Evolutionary conservation across 1,140 invertebrate genomes (phyloP).

Genomic region (Ganaspis sp.): DNA sequence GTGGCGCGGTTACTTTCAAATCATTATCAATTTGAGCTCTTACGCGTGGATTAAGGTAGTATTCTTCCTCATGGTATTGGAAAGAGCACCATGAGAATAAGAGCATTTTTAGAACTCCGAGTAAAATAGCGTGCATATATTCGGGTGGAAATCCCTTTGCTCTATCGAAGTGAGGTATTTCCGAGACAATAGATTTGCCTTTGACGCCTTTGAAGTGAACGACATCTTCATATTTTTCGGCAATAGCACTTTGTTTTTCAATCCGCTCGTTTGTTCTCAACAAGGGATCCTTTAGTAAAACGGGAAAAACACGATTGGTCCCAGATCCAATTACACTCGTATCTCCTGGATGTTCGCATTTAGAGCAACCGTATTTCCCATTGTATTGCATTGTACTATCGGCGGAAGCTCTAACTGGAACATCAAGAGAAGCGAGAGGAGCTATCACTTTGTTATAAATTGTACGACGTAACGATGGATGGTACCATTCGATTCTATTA

Average conservation of each 20-base stretch:
- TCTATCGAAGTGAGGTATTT: background rate
- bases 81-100: background rate
- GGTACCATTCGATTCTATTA: background rate
- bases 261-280: background rate
- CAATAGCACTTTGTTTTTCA: background rate
- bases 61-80: too few species aligned
- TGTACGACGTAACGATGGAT: background rate
- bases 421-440: background rate
- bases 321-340: background rate
- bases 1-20: too few species aligned
- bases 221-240: background rate
- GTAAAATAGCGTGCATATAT: slow-evolving; percentile 31
- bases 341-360: background rate
- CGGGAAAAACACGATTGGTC: background rate
- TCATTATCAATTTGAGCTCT: too few species aligned
- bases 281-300: background rate
- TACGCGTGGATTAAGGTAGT: too few species aligned
- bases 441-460: slow-evolving; percentile 8
- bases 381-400: slow-evolving; percentile 20
- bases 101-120: slow-evolving; percentile 4
- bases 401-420: background rate
- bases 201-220: background rate
- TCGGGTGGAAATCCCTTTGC: slow-evolving; percentile 26
- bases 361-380: background rate
- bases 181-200: slow-evolving; percentile 19